Evolutionary conservation across 2,888 invertebrate genomes (phyloP).

Genomic region (Operophtera brumata): DNA sequence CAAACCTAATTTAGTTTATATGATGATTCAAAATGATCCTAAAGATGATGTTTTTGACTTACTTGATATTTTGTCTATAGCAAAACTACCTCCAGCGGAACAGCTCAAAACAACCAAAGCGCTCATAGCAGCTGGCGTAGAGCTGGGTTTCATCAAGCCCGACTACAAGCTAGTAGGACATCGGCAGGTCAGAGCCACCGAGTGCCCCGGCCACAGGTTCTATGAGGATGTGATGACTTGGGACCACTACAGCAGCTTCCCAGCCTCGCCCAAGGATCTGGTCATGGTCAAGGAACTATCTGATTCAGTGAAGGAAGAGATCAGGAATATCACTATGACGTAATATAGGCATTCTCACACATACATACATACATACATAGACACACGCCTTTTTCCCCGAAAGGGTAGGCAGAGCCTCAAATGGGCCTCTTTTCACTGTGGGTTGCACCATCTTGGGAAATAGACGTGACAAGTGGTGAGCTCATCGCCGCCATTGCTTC

Average conservation of each 20-base stretch:
- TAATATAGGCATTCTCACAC: background rate
- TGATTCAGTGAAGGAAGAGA: constrained; percentile 29
- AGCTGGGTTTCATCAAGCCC: constrained; percentile 79
- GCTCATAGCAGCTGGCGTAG: constrained; percentile 82
- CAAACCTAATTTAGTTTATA: too few species aligned
- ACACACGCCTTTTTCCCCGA: too few species aligned
- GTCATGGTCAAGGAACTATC: constrained; percentile 42
- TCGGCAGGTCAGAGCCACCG: constrained; percentile 70
- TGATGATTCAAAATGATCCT: too few species aligned
- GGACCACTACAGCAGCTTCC: constrained; percentile 73
- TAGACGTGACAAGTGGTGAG: too few species aligned
- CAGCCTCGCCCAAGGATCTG: constrained; percentile 46
- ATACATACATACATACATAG: too few species aligned
- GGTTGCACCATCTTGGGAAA: too few species aligned
- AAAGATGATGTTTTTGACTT: too few species aligned
- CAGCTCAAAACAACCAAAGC: constrained; percentile 81
- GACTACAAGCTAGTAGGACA: constrained; percentile 42
- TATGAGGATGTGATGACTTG: constrained; percentile 82
- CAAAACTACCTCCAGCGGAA: constrained; percentile 76
- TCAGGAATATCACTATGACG: constrained; percentile 18
- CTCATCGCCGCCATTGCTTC: too few species aligned
- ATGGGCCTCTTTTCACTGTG: too few species aligned
- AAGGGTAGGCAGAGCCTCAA: too few species aligned
- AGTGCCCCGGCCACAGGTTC: constrained; percentile 83
- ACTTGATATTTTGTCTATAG: constrained; percentile 8